Percentiles rank a stretch among this genome's conserved stretches.
These are phyloP conservation scores for Tupaia chinensis DNA, from an alignment of 2,113 vertebrate species.

Conservation along the genomic window DNA sequence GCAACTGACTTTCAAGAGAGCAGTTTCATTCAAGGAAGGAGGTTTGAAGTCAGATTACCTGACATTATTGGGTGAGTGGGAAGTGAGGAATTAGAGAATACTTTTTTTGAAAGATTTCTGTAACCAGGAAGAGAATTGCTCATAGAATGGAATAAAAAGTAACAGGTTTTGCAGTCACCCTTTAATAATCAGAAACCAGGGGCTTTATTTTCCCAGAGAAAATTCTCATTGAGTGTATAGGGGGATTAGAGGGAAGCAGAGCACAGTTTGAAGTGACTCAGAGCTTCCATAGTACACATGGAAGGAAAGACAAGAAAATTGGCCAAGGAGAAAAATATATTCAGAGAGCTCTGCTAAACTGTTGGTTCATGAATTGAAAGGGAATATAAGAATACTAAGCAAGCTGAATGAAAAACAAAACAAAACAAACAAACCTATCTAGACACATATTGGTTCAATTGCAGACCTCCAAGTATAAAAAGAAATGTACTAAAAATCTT, in stretches of 20 bases:
- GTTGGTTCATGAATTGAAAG: background rate
- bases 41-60: conserved; percentile 39
- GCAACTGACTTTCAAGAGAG: conserved; percentile 39
- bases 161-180: background rate
- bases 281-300: background rate
- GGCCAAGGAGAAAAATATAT: background rate
- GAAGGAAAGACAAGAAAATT: background rate
- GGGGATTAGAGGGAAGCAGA: background rate
- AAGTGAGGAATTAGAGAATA: background rate
- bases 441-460: background rate
- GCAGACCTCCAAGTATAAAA: background rate
- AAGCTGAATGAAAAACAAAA: background rate
- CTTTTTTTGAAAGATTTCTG: conserved; percentile 4
- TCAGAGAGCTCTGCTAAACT: background rate
- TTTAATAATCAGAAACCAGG: conserved; percentile 32
- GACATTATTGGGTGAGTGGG: background rate
- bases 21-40: conserved; percentile 12
- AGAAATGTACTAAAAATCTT: background rate
- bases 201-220: background rate
- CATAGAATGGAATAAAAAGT: conserved; percentile 13
- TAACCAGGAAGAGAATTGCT: background rate
- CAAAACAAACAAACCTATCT: background rate
- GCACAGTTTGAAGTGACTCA: background rate
- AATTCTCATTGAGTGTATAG: background rate
- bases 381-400: background rate